These are phyloP conservation scores for Oryzias sinensis DNA, from an alignment of 2,797 vertebrate species.

Conservation along the genomic window DNA sequence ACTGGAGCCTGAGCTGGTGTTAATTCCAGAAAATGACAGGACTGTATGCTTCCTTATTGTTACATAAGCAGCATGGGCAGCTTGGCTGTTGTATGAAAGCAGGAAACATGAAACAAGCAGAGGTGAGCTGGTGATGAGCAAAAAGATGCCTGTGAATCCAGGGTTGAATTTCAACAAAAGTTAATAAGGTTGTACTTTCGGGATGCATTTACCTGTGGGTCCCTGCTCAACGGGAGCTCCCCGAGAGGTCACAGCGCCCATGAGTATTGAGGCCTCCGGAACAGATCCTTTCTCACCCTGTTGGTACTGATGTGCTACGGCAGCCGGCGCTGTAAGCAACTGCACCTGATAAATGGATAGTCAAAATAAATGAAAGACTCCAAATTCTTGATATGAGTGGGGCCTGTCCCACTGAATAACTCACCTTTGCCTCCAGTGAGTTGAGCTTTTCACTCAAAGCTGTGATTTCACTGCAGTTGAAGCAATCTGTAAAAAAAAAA, in stretches of 20 bases:
- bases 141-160: neutral
- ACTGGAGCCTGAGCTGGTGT: conserved; percentile 38
- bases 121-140: conserved; percentile 48
- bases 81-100: conserved; percentile 19
- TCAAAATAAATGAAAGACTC: conserved; percentile 10
- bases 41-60: conserved; percentile 35
- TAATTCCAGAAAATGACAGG: conserved; percentile 39
- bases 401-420: neutral
- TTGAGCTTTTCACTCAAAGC: conserved; percentile 81
- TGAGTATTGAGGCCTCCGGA: conserved; percentile 65
- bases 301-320: conserved; percentile 52
- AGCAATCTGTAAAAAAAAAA: conserved; percentile 79
- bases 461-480: conserved; percentile 88
- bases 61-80: conserved; percentile 34
- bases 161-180: no score
- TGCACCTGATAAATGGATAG: conserved; percentile 77
- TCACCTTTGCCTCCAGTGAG: conserved; percentile 87
- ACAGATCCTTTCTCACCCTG: conserved; percentile 52
- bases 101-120: conserved; percentile 50
- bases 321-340: conserved; percentile 62
- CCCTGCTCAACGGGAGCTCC: conserved; percentile 83
- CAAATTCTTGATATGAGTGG: neutral
- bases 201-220: conserved; percentile 66
- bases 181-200: neutral
- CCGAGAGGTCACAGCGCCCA: conserved; percentile 76